Evolutionary conservation across 2,113 vertebrate genomes (phyloP).

Genomic region (Hypocryptadius cinnamomeus): DNA sequence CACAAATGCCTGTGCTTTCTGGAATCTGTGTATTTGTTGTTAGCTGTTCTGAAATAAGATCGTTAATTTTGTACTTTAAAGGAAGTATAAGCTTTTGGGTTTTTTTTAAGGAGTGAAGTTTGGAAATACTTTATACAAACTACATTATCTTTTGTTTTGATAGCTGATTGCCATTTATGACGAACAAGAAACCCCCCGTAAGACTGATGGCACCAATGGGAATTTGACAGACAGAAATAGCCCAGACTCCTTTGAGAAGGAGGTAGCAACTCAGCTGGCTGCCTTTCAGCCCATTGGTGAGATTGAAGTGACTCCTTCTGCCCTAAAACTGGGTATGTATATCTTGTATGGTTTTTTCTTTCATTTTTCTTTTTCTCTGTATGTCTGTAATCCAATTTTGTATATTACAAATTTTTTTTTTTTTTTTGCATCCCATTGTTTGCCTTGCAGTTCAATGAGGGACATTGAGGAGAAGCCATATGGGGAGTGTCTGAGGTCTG

Average conservation of each 20-base stretch:
- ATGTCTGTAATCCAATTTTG: not conserved
- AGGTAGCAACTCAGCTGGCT: conserved; percentile 77
- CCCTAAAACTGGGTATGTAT: conserved; percentile 87
- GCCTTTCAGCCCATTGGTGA: conserved; percentile 87
- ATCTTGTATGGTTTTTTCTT: not conserved
- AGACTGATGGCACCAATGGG: conserved; percentile 66
- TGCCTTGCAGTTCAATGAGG: not conserved
- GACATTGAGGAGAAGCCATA: not conserved
- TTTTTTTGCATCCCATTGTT: not conserved
- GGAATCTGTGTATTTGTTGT: not conserved
- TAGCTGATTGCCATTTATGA: conserved; percentile 96
- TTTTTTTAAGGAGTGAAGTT: not conserved
- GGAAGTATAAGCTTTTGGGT: not conserved
- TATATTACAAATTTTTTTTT: not conserved
- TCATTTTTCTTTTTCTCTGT: not conserved
- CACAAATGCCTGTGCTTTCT: not conserved
- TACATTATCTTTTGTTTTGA: conserved; percentile 47
- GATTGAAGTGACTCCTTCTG: conserved; percentile 92
- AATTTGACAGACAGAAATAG: conserved; percentile 70
- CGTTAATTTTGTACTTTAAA: not conserved
- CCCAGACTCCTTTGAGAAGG: conserved; percentile 82
- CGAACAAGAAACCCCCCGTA: conserved; percentile 82
- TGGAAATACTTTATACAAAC: not conserved
- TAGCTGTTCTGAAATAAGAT: not conserved
- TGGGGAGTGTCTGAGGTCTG: not conserved